phyloP scores from a whole-genome alignment of 2,888 invertebrate species.

The Nemurella pictetii region DNA sequence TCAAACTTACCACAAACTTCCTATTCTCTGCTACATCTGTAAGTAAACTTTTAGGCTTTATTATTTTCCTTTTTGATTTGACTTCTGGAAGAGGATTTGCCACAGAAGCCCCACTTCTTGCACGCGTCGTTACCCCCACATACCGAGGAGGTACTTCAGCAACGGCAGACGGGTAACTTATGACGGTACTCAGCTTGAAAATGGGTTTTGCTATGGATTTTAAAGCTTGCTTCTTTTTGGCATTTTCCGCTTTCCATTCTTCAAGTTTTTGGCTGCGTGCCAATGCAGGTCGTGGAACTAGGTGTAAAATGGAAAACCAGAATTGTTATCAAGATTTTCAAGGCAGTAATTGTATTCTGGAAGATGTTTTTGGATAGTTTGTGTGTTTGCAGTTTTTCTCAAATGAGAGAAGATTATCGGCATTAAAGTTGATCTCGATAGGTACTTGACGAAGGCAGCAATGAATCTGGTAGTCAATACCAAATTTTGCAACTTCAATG shows the following conservation, averaged over 20 bases:
- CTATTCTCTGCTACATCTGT: neutral
- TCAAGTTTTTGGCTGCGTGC: neutral
- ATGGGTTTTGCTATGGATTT: neutral
- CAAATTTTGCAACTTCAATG: no score
- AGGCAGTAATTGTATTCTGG: no score
- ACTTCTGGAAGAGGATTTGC: neutral
- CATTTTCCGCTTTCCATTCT: neutral
- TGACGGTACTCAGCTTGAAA: neutral
- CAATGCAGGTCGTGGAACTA: neutral
- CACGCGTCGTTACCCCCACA: neutral
- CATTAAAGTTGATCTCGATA: no score
- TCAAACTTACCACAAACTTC: neutral
- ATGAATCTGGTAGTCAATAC: no score
- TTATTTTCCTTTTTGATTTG: no score
- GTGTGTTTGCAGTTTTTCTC: no score
- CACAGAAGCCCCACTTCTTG: neutral
- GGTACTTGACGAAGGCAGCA: no score
- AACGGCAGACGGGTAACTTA: neutral
- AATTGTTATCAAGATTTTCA: no score
- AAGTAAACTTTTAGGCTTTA: neutral
- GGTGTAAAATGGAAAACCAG: neutral
- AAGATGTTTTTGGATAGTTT: no score
- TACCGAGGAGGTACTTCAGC: neutral
- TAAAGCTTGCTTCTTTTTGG: neutral
- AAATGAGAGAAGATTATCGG: no score